phyloP scores from a whole-genome alignment of 2,797 vertebrate genomes.

The Amblyopsis hoosieri region DNA sequence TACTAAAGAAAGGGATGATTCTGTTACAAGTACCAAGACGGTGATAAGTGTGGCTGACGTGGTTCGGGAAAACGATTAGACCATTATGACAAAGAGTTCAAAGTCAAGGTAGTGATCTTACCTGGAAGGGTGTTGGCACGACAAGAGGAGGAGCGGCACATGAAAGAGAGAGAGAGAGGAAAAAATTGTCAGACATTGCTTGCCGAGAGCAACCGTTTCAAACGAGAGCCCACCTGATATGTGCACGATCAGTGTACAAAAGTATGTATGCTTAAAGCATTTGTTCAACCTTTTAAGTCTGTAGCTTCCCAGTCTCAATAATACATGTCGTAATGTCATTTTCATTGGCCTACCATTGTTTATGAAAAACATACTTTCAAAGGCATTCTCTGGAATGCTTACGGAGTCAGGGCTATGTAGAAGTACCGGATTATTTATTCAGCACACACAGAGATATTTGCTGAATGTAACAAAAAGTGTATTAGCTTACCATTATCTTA shows the following conservation, averaged over 20 bases:
- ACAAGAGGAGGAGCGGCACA: slow-evolving; percentile 67
- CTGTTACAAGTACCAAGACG: slow-evolving; percentile 42
- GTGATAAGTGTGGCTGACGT: slow-evolving; percentile 31
- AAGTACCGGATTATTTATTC: no score
- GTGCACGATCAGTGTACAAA: slow-evolving; percentile 24
- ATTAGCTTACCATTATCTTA: no score
- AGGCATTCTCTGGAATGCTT: no score
- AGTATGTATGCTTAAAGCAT: slow-evolving; percentile 16
- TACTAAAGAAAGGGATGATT: slow-evolving; percentile 27
- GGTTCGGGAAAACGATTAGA: slow-evolving; percentile 44
- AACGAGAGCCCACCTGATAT: slow-evolving; percentile 42
- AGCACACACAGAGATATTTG: no score
- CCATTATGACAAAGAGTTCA: slow-evolving; percentile 61
- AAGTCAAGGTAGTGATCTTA: slow-evolving; percentile 76
- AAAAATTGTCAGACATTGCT: slow-evolving; percentile 56
- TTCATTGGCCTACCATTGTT: no score
- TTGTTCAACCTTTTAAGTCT: no score
- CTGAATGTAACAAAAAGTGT: no score
- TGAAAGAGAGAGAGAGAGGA: slow-evolving; percentile 71
- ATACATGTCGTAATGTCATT: no score
- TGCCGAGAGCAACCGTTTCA: slow-evolving; percentile 35
- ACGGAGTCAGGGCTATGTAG: no score
- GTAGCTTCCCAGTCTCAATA: no score
- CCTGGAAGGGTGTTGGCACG: slow-evolving; percentile 70
- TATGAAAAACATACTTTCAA: no score